Evolutionary conservation across 2,888 invertebrate genomes (phyloP).

Genomic region (Platycheirus rosarum): DNA sequence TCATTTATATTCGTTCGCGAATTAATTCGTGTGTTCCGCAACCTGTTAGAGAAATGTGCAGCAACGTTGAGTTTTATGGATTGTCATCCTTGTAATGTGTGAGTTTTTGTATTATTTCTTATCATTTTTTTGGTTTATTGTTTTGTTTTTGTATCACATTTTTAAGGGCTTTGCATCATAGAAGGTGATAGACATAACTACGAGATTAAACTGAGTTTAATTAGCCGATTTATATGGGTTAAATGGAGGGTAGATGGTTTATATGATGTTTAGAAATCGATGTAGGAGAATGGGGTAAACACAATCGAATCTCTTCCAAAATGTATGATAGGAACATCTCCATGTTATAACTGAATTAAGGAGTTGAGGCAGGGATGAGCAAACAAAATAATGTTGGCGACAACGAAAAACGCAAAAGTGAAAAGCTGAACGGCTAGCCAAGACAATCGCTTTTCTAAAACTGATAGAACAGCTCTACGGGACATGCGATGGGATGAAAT

Average conservation of each 20-base stretch:
- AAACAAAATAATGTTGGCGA: no score
- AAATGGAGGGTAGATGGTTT: constrained; percentile 12
- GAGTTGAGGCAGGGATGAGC: no score
- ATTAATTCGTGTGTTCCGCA: constrained; percentile 72
- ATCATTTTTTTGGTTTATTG: background rate
- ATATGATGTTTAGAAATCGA: background rate
- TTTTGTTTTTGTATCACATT: background rate
- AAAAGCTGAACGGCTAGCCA: no score
- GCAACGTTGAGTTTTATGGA: constrained; percentile 52
- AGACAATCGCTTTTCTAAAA: no score
- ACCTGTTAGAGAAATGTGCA: constrained; percentile 61
- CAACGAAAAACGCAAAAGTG: no score
- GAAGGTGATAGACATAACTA: constrained; percentile 15
- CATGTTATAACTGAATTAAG: no score
- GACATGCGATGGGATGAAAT: no score
- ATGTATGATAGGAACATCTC: no score
- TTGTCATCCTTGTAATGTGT: constrained; percentile 25
- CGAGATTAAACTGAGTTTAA: constrained; percentile 31
- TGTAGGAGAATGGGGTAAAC: no score
- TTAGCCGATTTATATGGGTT: constrained; percentile 27
- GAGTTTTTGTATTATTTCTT: constrained; percentile 20
- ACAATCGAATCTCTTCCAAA: no score
- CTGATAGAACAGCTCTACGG: no score
- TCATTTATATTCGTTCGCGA: constrained; percentile 74
- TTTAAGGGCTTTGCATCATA: background rate